Percentiles rank a stretch among this genome's conserved stretches.
Evolutionary conservation across 2,797 vertebrate species (phyloP).

Genomic region (Micromesistius poutassou): DNA sequence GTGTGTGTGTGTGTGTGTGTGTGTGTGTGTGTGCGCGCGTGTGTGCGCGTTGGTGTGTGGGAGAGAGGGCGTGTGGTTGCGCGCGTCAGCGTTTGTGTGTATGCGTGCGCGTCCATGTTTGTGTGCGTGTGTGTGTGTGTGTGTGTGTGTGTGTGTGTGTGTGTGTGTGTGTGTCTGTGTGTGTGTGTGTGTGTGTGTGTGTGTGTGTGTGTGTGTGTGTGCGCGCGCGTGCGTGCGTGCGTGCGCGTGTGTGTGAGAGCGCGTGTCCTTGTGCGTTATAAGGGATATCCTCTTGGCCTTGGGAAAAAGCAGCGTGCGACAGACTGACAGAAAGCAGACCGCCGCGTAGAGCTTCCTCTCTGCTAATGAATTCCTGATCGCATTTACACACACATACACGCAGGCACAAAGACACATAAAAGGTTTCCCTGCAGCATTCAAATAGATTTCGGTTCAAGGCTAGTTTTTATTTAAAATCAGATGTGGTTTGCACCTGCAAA

Average conservation of each 20-base stretch:
- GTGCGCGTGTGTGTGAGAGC: slow-evolving; percentile 11
- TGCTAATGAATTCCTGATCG: slow-evolving; percentile 63
- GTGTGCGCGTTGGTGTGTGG: too few relatives aligned
- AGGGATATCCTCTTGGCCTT: slow-evolving; percentile 66
- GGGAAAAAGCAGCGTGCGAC: slow-evolving; percentile 52
- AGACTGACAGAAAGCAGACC: slow-evolving; percentile 66
- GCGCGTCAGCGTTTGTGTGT: not conserved
- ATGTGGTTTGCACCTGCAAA: slow-evolving; percentile 19
- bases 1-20: slow-evolving; percentile 9
- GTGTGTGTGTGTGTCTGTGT: slow-evolving; percentile 31
- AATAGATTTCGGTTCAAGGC: slow-evolving; percentile 16
- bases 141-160: not conserved
- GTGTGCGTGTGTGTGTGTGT: slow-evolving; percentile 3
- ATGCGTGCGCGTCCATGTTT: not conserved
- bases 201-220: slow-evolving; percentile 23
- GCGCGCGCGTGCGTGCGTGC: slow-evolving; percentile 16
- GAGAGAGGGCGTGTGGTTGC: not conserved
- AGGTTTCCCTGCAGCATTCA: slow-evolving; percentile 9
- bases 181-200: slow-evolving; percentile 29
- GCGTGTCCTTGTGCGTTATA: slow-evolving; percentile 25
- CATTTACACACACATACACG: slow-evolving; percentile 33
- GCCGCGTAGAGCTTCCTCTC: slow-evolving; percentile 56
- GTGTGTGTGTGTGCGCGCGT: not conserved
- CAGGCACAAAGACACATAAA: slow-evolving; percentile 22
- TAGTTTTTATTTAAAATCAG: slow-evolving; percentile 27